These are phyloP conservation scores for Hyppa rectilinea DNA, from an alignment of 2,888 invertebrate genomes.

Conservation along the genomic window DNA sequence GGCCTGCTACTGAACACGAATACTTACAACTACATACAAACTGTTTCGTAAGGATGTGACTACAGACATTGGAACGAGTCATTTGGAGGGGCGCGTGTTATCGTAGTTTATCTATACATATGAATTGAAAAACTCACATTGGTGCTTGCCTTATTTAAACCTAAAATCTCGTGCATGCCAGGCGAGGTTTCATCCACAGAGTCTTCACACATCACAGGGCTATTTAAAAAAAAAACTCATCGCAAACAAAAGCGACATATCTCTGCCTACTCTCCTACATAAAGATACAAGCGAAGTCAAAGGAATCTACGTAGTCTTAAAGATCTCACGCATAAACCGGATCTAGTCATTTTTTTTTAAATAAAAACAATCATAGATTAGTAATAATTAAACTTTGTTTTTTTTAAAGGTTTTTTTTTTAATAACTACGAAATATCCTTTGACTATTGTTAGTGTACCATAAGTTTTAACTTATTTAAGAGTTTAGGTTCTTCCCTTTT, in stretches of 20 bases:
- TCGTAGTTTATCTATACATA: no score
- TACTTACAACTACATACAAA: no score
- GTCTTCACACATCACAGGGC: no score
- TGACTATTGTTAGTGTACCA: conserved; percentile 58
- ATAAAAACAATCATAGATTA: conserved; percentile 67
- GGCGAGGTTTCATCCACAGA: no score
- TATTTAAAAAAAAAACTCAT: neutral
- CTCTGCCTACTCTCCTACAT: conserved; percentile 17
- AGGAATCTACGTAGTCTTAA: conserved; percentile 60
- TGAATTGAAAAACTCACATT: no score
- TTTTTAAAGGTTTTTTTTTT: conserved; percentile 61
- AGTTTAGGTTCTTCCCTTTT: conserved; percentile 37
- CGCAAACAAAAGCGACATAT: conserved; percentile 2
- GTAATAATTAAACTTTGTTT: conserved; percentile 51
- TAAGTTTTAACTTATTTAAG: conserved; percentile 62
- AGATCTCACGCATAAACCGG: conserved; percentile 71
- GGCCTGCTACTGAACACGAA: no score
- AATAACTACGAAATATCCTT: conserved; percentile 63
- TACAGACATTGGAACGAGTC: no score
- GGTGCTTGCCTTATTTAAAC: no score
- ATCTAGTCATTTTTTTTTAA: conserved; percentile 78
- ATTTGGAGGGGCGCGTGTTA: no score
- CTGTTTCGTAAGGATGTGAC: no score
- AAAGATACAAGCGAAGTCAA: conserved; percentile 42
- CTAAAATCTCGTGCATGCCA: no score